Base-by-base conservation (phyloP, 2,797 vertebrate species). In the Heterohyrax brucei region DNA sequence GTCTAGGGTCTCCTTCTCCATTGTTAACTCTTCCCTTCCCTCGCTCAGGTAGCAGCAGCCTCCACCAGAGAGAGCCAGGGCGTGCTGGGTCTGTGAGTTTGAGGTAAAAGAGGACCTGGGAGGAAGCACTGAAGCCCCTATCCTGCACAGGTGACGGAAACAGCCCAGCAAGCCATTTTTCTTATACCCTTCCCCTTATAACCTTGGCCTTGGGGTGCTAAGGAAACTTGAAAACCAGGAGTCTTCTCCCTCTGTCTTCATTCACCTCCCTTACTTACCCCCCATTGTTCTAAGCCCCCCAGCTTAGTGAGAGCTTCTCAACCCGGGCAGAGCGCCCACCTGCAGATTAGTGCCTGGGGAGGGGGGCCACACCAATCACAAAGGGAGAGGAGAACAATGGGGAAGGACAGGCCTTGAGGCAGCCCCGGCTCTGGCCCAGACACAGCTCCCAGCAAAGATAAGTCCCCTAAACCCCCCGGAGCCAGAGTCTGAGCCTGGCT, bases 401-500 rank as follows among this genome's bases (percentile, higher is more conserved):
- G 19, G 78, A 83, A 92, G 97, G 95, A 68, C 87, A 48, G 93
- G 96, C 82, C 92, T 82, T 5, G 80, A 96, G 89, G 95, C 96
- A 92, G 93, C 80, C 94, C 59, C 30, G 0, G 80, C 88, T 82
- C 92, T 72, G 94, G 97, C 96, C 96, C 97, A 98, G 97, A 97
- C 97, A 82, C 83, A 89, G 95, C 96, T 97, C 97, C 90, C 93
- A 92, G 94, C 97, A 85, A 87, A 94, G 97, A 89, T 97, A 98
- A 97, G 97, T 96, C 97, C 97, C 95, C 97, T 98, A 98, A 98
- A 95, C 70, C 94, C 97, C 97, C 96, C 61, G 96, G 96, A 98
- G 97, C 97, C 97, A 96, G 95, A 97, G 97, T 98, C 97, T 98
- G 97, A 97, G 97, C 97, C 96, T 0, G 6, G 93, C 96, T 98